These are phyloP conservation scores for Eudemis profundana DNA, from an alignment of 2,888 invertebrate species.

Conservation along the genomic window DNA sequence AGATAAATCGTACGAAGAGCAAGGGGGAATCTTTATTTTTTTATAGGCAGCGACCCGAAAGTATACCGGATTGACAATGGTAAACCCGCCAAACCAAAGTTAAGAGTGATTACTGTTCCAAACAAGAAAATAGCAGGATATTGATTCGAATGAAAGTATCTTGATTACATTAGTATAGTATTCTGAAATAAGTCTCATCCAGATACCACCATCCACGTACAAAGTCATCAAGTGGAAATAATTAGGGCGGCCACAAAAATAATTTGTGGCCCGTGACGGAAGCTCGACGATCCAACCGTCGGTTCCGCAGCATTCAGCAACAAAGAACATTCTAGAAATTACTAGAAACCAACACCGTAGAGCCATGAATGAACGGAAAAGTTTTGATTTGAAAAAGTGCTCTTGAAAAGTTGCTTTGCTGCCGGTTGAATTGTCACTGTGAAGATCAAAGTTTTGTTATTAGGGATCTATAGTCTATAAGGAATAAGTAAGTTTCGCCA, in stretches of 20 bases:
- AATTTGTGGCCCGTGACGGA: slow-evolving; percentile 80
- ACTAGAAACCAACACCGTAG: slow-evolving; percentile 19
- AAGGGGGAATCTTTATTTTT: too few species aligned
- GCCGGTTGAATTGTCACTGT: neutral
- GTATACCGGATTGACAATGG: too few species aligned
- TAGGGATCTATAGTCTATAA: too few species aligned
- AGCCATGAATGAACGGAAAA: neutral
- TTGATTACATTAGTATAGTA: neutral
- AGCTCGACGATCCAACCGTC: slow-evolving; percentile 46
- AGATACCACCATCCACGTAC: slow-evolving; percentile 49
- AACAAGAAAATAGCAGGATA: too few species aligned
- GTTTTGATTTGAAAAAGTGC: neutral
- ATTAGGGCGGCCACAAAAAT: slow-evolving; percentile 79
- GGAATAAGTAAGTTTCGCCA: too few species aligned
- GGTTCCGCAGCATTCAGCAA: slow-evolving; percentile 22
- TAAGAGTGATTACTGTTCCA: too few species aligned
- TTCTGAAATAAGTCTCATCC: slow-evolving; percentile 50
- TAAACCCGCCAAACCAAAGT: too few species aligned
- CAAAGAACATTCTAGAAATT: slow-evolving; percentile 31
- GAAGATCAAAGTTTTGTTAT: too few species aligned
- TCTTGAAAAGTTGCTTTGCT: neutral
- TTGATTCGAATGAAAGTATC: too few species aligned
- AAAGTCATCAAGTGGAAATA: slow-evolving; percentile 80
- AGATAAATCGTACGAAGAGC: too few species aligned
- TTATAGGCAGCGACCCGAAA: too few species aligned